Evolutionary conservation across 92 coral and sea anemone species (phyloP).

Genomic region (Umimayanthus kanabou): DNA sequence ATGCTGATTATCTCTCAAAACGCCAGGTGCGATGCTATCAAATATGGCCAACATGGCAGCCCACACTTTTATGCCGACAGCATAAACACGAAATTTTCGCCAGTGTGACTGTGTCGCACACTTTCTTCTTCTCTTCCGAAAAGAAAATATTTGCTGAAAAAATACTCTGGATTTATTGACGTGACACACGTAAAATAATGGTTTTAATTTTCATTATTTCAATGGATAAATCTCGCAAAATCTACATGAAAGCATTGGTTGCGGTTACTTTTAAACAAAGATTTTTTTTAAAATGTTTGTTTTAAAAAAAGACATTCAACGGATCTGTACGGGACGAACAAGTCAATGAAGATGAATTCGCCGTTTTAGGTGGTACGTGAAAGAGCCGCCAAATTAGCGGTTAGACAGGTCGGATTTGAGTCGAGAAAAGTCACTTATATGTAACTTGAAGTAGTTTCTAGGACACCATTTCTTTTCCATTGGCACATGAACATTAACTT

Average conservation of each 20-base stretch:
- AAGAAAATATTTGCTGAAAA: not conserved
- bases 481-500: conserved; percentile 35
- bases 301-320: too few relatives aligned
- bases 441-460: conserved; percentile 20
- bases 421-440: not conserved
- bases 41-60: conserved; percentile 10
- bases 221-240: not conserved
- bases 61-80: conserved; percentile 5
- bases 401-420: not conserved
- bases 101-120: not conserved
- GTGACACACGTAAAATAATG: not conserved
- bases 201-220: not conserved
- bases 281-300: conserved; percentile 7
- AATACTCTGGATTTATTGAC: not conserved
- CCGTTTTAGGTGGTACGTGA: conserved; percentile 17
- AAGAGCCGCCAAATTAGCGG: not conserved
- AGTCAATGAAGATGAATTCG: not conserved
- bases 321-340: not conserved
- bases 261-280: conserved; percentile 2
- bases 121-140: not conserved
- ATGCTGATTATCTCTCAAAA: conserved; percentile 36
- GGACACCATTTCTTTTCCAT: conserved; percentile 29
- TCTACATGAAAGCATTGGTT: not conserved
- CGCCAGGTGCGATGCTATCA: conserved; percentile 50
- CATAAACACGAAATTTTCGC: not conserved